These are phyloP conservation scores for Furnarius figulus DNA, from an alignment of 2,113 vertebrate genomes.

Conservation along the genomic window DNA sequence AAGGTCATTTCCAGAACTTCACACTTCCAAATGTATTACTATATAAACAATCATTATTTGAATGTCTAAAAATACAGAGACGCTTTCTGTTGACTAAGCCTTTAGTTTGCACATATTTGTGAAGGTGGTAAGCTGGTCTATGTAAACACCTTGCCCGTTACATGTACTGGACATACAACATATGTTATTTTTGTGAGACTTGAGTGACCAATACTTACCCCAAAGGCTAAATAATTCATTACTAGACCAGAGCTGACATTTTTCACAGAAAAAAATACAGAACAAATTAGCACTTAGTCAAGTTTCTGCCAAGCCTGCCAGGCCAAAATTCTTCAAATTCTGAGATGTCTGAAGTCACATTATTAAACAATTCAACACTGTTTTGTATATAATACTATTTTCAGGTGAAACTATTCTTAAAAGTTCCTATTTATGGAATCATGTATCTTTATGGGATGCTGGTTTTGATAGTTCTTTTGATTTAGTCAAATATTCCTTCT, in stretches of 20 bases:
- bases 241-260: background rate
- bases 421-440: background rate
- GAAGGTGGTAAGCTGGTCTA: background rate
- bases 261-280: background rate
- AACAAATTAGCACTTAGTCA: background rate
- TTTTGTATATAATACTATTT: background rate
- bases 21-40: rapidly evolving
- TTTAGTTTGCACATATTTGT: background rate
- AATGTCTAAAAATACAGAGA: background rate
- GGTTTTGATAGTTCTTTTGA: background rate
- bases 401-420: background rate
- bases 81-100: background rate
- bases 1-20: background rate
- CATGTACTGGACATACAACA: background rate
- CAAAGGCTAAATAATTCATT: background rate
- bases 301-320: background rate
- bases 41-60: background rate
- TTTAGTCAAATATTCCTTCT: background rate
- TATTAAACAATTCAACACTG: background rate
- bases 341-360: background rate
- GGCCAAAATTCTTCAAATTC: background rate
- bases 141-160: background rate
- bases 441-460: background rate
- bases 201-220: background rate
- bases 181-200: background rate